These are phyloP conservation scores for Nerophis lumbriciformis DNA, from an alignment of 2,113 vertebrate species.

Conservation along the genomic window DNA sequence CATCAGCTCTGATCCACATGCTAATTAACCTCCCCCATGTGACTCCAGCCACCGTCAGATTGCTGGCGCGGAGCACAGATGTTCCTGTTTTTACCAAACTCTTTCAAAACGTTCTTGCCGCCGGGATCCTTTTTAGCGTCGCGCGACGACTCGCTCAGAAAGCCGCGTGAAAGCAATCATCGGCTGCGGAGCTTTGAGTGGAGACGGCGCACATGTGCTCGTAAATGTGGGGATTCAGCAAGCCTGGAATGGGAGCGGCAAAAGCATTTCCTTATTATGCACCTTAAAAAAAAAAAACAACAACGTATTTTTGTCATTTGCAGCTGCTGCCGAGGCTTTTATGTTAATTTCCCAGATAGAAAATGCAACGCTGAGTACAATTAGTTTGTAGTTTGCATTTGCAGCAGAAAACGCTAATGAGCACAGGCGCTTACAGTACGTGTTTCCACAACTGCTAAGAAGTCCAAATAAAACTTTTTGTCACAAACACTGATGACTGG, in stretches of 20 bases:
- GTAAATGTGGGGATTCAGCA: conserved; percentile 22
- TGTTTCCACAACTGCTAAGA: neutral
- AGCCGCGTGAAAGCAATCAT: conserved; percentile 39
- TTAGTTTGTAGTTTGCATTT: neutral
- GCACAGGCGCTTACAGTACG: neutral
- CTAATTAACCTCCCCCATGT: conserved; percentile 58
- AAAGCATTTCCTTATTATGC: conserved; percentile 10
- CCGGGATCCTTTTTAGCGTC: conserved; percentile 22
- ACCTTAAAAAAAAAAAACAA: neutral
- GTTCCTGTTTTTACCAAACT: conserved; percentile 46
- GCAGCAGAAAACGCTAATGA: neutral
- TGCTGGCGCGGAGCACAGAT: conserved; percentile 56
- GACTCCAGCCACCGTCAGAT: conserved; percentile 46
- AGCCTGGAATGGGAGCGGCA: conserved; percentile 4
- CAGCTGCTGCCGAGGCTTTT: conserved; percentile 9
- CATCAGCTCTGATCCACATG: conserved; percentile 58
- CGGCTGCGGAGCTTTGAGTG: conserved; percentile 31
- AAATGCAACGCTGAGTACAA: conserved; percentile 1
- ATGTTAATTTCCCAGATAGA: neutral
- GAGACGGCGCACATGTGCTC: conserved; percentile 23
- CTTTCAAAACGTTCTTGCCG: conserved; percentile 28
- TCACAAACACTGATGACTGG: too few species aligned
- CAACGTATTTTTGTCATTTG: conserved; percentile 9
- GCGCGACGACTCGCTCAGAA: conserved; percentile 31
- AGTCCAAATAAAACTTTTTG: too few species aligned